Evolutionary conservation across 2,888 invertebrate species (phyloP).

Genomic region (Ectemnius continuus): DNA sequence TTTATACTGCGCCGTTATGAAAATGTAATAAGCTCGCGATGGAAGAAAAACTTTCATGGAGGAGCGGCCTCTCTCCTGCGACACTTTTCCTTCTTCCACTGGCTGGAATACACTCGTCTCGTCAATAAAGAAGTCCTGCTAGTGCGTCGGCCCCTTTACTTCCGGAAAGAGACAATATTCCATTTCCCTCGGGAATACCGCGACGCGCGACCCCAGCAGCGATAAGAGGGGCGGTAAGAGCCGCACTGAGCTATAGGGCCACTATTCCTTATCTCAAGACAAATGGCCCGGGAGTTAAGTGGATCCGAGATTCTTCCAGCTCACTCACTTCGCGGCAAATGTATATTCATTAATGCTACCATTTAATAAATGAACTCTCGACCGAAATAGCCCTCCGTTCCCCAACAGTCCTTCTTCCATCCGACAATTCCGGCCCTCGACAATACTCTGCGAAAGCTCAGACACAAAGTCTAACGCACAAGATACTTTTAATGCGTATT

Average conservation of each 20-base stretch:
- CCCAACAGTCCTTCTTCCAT: too few relatives aligned
- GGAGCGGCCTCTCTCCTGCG: too few relatives aligned
- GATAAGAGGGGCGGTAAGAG: not conserved
- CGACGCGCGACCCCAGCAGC: not conserved
- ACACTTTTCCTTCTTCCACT: not conserved
- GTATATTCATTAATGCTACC: not conserved
- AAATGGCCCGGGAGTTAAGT: not conserved
- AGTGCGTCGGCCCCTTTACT: slow-evolving; percentile 26
- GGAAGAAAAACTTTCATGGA: slow-evolving; percentile 39
- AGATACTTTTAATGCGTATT: too few relatives aligned
- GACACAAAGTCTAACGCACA: too few relatives aligned
- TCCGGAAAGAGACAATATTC: slow-evolving; percentile 26
- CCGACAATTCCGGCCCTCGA: too few relatives aligned
- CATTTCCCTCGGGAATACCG: not conserved
- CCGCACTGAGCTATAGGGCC: not conserved
- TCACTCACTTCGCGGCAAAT: slow-evolving; percentile 1
- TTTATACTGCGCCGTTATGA: slow-evolving; percentile 27
- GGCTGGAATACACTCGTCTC: slow-evolving; percentile 21
- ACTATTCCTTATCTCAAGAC: slow-evolving; percentile 2
- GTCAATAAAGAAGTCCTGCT: slow-evolving; percentile 38
- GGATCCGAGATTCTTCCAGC: not conserved
- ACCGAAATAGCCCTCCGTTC: too few relatives aligned
- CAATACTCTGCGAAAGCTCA: too few relatives aligned
- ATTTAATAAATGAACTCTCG: too few relatives aligned
- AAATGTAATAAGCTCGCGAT: slow-evolving; percentile 45